Evolutionary conservation across 2,113 vertebrate genomes (phyloP), one percentile per base, ranked within the genome.

Genomic region (Elephantulus edwardii): DNA sequence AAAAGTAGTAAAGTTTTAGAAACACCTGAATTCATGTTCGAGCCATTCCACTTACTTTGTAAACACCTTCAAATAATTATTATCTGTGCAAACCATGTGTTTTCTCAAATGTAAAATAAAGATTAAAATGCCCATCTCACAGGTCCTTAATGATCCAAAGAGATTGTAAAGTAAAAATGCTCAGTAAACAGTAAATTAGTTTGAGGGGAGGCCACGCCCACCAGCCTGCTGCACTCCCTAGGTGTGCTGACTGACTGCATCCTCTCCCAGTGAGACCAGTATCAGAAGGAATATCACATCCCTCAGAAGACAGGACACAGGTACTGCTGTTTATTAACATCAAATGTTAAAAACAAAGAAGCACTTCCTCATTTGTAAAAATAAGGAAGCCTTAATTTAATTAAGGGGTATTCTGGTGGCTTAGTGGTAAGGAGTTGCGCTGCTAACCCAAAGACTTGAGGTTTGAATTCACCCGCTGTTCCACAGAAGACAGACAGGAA

Each of bases 81-180:
- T 91, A 66, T 54, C 40, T 86, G 26, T 26, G 8, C 64, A 40
- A 79, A 54, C 26, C 48, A 93, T 76, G 7, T 76, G 50, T 56
- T 90, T 92, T 92, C 38, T 52, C 44, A 42, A 88, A 44, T 84
- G 54, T 33, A 89, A 77, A 83, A 80, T 88, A 64, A 92, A 70
- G 60, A 58, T 35, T 44, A 84, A 74, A 82, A 78, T 8, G 66
- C 17, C 50, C 56, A 72, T 4, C 12, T 84, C 40, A 56, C 8
- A 93, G 35, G 50, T 75, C 28, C 19, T 85, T 50, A 14, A 70
- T 62, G 48, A 83, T 38, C 22, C 48, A 70, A 64, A 22, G 16
- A 62, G 52, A 62, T 30, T 71, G 0, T 50, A 58, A 42, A 11
- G 10, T 40, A 20, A 83, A 64, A 62, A 20, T 71, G 9, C 40